A percentile compares a stretch with the other conserved stretches of the same genome.
These are phyloP conservation scores for Leptodactylus fuscus DNA, from an alignment of 2,113 vertebrate genomes.

Conservation along the genomic window DNA sequence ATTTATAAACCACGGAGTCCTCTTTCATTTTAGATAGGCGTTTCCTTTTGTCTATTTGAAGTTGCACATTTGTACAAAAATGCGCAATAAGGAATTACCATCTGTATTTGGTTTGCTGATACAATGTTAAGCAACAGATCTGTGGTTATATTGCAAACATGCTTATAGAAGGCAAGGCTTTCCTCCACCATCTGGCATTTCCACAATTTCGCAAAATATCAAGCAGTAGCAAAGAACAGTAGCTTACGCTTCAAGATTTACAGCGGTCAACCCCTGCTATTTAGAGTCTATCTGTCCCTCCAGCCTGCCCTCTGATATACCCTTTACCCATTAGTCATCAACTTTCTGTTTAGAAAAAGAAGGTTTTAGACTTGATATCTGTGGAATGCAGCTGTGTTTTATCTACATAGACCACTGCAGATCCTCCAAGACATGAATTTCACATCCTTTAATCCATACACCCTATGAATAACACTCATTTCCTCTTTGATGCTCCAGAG, in stretches of 20 bases:
- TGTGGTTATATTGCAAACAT: slow-evolving; percentile 33
- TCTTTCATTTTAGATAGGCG: neutral
- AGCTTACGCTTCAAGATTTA: slow-evolving; percentile 63
- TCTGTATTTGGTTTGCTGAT: slow-evolving; percentile 39
- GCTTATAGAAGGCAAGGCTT: slow-evolving; percentile 28
- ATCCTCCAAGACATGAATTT: slow-evolving; percentile 80
- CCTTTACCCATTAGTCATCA: slow-evolving; percentile 73
- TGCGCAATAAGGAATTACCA: slow-evolving; percentile 24
- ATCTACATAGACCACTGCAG: slow-evolving; percentile 67
- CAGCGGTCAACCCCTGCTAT: slow-evolving; percentile 49
- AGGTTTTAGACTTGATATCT: slow-evolving; percentile 69
- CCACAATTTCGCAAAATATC: slow-evolving; percentile 32
- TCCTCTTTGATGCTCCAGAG: slow-evolving; percentile 48
- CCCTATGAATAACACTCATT: slow-evolving; percentile 67
- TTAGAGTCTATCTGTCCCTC: slow-evolving; percentile 68
- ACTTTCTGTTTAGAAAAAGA: slow-evolving; percentile 63
- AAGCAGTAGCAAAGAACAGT: slow-evolving; percentile 53
- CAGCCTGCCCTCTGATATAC: slow-evolving; percentile 74
- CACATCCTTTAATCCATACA: slow-evolving; percentile 80
- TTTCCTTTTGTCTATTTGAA: slow-evolving; percentile 34
- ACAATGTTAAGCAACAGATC: slow-evolving; percentile 42
- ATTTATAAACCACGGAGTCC: neutral
- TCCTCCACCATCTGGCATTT: slow-evolving; percentile 40
- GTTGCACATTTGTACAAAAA: slow-evolving; percentile 19
- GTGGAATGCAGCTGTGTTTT: slow-evolving; percentile 54